Conservation (phyloP, 2,888 invertebrate genomes). For the Geotrupes spiniger region DNA sequence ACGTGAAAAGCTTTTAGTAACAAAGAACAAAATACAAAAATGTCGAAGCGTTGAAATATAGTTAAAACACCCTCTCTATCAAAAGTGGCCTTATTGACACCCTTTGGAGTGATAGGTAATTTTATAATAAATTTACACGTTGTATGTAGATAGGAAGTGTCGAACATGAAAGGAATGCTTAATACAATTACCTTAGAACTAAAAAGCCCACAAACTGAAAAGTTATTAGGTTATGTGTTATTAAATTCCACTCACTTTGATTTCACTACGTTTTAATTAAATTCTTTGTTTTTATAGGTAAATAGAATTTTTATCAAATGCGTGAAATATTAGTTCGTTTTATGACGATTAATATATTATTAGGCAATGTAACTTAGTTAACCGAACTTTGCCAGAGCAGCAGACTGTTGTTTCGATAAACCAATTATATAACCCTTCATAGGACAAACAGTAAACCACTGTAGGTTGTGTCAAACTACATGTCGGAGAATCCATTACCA, state of each 20-base stretch:
- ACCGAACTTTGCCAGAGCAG: constrained; percentile 33
- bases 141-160: constrained; percentile 43
- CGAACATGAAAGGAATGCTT: constrained; percentile 42
- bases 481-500: constrained; percentile 26
- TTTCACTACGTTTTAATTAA: too few species aligned
- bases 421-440: constrained; percentile 42
- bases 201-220: constrained; percentile 43
- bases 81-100: constrained; percentile 43
- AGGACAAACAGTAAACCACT: constrained; percentile 38
- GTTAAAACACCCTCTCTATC: constrained; percentile 31
- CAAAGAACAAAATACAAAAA: constrained; percentile 26
- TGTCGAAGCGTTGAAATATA: constrained; percentile 27
- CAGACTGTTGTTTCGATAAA: constrained; percentile 42
- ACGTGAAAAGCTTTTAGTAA: constrained; percentile 26
- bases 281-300: too few species aligned
- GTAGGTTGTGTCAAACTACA: constrained; percentile 35
- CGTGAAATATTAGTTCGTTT: too few species aligned
- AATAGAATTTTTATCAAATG: too few species aligned
- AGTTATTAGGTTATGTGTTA: constrained; percentile 29
- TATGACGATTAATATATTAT: constrained; percentile 39
- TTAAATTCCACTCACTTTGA: constrained; percentile 6
- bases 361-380: constrained; percentile 33
- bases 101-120: constrained; percentile 43
- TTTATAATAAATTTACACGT: constrained; percentile 45
- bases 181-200: constrained; percentile 40